These are phyloP conservation scores for Melanotus villosus DNA, from an alignment of 2,888 invertebrate species.

Conservation along the genomic window DNA sequence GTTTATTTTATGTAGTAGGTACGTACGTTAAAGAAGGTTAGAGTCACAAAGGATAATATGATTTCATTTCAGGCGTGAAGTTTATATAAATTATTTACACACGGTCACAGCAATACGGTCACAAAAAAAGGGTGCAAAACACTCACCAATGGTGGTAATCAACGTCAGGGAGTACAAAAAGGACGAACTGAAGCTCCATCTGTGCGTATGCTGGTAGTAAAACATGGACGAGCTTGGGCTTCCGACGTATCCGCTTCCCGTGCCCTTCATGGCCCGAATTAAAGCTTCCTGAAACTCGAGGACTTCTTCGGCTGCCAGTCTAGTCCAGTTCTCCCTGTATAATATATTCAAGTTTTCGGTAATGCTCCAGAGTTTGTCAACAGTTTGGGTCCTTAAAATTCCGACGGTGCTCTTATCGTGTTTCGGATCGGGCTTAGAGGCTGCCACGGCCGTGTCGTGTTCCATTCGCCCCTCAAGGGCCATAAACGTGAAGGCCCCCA, in stretches of 20 bases:
- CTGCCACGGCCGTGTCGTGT: conserved; percentile 75
- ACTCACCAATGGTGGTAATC: conserved; percentile 94
- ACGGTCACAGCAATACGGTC: neutral
- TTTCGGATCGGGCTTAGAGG: conserved; percentile 75
- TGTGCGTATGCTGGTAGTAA: conserved; percentile 70
- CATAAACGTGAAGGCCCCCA: conserved; percentile 93
- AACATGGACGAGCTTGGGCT: conserved; percentile 68
- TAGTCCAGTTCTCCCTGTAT: conserved; percentile 93
- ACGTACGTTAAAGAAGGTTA: too few relatives aligned
- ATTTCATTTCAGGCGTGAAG: neutral
- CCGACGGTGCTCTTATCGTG: conserved; percentile 46
- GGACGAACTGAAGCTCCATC: conserved; percentile 94
- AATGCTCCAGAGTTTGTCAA: conserved; percentile 87
- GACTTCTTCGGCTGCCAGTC: conserved; percentile 88
- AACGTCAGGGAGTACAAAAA: conserved; percentile 94
- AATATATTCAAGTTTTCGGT: conserved; percentile 91
- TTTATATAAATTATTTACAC: conserved; percentile 4
- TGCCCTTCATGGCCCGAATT: conserved; percentile 67
- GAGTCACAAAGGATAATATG: too few relatives aligned
- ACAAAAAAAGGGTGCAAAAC: conserved; percentile 15
- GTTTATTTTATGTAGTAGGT: too few relatives aligned
- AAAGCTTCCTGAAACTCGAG: conserved; percentile 84
- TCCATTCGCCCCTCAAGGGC: conserved; percentile 79
- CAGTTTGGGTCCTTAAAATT: conserved; percentile 78
- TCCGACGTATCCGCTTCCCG: conserved; percentile 52